These are phyloP conservation scores for Mercenaria mercenaria DNA, from an alignment of 1,140 invertebrate species.

Conservation along the genomic window DNA sequence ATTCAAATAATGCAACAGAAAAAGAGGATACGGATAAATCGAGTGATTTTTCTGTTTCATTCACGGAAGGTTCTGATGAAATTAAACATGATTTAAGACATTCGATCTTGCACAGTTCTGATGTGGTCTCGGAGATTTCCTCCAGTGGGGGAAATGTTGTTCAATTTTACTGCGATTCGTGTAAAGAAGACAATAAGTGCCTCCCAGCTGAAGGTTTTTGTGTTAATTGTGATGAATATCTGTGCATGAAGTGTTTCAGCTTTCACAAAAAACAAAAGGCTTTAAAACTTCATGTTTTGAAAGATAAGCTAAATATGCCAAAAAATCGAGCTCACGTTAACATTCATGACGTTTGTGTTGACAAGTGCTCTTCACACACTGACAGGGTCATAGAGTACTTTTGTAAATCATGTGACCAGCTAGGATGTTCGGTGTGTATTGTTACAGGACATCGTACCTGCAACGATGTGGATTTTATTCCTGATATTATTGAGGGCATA, in stretches of 20 bases:
- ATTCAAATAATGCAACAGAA: no score
- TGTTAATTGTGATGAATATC: not conserved
- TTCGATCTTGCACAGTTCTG: no score
- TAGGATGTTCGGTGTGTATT: conserved; percentile 19
- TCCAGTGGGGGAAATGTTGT: no score
- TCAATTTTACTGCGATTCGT: no score
- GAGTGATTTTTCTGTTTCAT: no score
- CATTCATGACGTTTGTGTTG: not conserved
- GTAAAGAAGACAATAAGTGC: not conserved
- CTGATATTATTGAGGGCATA: not conserved
- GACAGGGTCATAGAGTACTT: conserved; percentile 5
- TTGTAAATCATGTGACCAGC: not conserved
- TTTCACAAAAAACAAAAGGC: not conserved
- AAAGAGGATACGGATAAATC: no score
- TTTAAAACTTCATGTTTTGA: no score
- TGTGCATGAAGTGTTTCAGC: not conserved
- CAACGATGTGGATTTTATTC: not conserved
- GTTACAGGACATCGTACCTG: not conserved
- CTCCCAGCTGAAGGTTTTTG: not conserved
- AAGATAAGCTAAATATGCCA: no score
- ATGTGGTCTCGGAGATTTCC: no score
- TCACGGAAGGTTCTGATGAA: no score
- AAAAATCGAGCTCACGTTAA: no score
- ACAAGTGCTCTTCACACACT: not conserved
- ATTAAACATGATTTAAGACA: no score